A percentile compares a stretch with the other conserved stretches of the same genome.
These are phyloP conservation scores for Hephaestus fuliginosus DNA, from an alignment of 2,797 vertebrate genomes.

Conservation along the genomic window DNA sequence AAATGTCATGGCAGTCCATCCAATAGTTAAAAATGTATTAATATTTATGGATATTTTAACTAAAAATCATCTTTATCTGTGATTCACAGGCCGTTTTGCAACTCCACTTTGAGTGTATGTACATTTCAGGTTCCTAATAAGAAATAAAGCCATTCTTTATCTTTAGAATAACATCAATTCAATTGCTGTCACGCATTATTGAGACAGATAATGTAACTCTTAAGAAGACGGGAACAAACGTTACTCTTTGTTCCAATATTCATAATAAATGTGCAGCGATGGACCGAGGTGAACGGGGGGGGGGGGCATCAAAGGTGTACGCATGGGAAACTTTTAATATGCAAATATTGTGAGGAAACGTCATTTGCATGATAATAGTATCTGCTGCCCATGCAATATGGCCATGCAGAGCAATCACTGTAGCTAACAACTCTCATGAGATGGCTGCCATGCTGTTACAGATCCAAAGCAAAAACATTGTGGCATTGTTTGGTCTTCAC, in stretches of 20 bases:
- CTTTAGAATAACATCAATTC: background rate
- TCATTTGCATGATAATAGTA: conserved; percentile 58
- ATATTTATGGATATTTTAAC: too few relatives aligned
- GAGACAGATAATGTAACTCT: conserved; percentile 2
- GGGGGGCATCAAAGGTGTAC: conserved; percentile 6
- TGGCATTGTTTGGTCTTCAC: background rate
- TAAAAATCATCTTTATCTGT: background rate
- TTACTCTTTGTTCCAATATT: background rate
- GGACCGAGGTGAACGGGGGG: conserved; percentile 12
- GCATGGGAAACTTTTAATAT: conserved; percentile 47
- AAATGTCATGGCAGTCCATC: background rate
- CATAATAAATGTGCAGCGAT: conserved; percentile 11
- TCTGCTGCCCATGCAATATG: conserved; percentile 32
- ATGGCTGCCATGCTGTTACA: conserved; percentile 29
- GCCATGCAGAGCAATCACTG: conserved; percentile 38
- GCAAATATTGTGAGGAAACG: conserved; percentile 45
- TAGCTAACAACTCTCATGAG: conserved; percentile 39
- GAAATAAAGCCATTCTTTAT: conserved; percentile 1
- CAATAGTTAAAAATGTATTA: too few relatives aligned
- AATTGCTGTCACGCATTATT: background rate
- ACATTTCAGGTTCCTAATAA: conserved; percentile 4
- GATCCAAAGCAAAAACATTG: conserved; percentile 26
- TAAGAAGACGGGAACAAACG: background rate
- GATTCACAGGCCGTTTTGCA: background rate
- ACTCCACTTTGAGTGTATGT: background rate